Evolutionary conservation across 2,888 invertebrate species (phyloP).

Genomic region (Orthosia cruda): DNA sequence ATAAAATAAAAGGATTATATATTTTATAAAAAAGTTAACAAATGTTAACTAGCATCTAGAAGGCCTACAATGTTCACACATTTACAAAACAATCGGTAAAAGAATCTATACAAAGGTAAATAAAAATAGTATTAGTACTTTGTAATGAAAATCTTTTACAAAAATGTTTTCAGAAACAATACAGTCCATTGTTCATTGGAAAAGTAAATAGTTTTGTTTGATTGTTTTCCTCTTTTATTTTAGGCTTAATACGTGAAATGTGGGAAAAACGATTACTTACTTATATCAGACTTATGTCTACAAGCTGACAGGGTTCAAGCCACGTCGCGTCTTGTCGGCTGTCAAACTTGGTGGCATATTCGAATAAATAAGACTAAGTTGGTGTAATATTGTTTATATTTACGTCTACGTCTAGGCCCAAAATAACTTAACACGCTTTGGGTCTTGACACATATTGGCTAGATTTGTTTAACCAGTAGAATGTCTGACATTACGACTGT

Average conservation of each 20-base stretch:
- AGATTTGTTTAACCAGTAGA: too few species aligned
- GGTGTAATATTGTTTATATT: neutral
- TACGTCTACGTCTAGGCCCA: neutral
- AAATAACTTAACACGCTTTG: too few species aligned
- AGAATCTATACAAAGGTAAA: too few species aligned
- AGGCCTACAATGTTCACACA: too few species aligned
- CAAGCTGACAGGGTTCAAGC: neutral
- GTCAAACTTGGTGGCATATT: constrained; percentile 22
- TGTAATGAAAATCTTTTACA: neutral
- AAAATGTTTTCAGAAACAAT: neutral
- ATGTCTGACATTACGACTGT: too few species aligned
- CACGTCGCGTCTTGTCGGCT: neutral
- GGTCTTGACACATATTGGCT: too few species aligned
- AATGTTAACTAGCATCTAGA: too few species aligned
- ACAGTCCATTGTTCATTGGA: neutral
- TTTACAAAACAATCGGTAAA: too few species aligned
- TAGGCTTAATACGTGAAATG: neutral
- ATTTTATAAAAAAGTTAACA: too few species aligned
- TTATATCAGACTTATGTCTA: neutral
- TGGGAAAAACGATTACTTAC: neutral
- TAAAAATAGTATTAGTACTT: too few species aligned
- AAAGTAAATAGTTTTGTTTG: neutral
- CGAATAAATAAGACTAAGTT: constrained; percentile 19
- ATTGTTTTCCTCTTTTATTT: neutral
- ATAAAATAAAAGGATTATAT: too few species aligned